A percentile compares a stretch with the other conserved stretches of the same genome.
Conservation (phyloP, 2,113 vertebrate species). For the Hipposideros armiger region DNA sequence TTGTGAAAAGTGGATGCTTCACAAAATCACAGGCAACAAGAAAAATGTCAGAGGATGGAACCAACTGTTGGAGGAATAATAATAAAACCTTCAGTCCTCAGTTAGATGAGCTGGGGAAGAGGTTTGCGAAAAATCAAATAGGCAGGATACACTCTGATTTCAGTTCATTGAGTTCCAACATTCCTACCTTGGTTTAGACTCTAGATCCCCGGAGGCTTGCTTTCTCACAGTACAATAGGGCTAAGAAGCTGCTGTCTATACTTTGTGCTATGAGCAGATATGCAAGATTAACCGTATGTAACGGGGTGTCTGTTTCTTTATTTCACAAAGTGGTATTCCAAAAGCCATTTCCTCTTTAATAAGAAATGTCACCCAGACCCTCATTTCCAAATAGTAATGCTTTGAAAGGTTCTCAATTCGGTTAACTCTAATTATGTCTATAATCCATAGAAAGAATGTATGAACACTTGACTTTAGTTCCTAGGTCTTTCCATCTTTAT, state of each 20-base stretch:
- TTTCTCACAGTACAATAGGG: background rate
- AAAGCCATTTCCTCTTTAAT: background rate
- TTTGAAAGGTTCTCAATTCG: background rate
- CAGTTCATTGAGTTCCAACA: background rate
- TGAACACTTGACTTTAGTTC: background rate
- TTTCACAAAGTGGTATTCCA: background rate
- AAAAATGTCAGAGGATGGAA: slow-evolving; percentile 81
- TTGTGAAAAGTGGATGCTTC: slow-evolving; percentile 80
- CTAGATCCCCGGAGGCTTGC: background rate
- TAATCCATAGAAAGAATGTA: background rate
- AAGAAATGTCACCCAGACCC: background rate
- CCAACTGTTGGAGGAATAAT: slow-evolving; percentile 69
- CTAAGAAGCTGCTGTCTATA: background rate
- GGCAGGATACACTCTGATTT: background rate
- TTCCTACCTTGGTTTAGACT: background rate
- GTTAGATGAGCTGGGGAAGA: background rate
- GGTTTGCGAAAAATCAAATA: background rate
- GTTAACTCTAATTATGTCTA: background rate
- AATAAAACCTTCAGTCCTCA: slow-evolving; percentile 11
- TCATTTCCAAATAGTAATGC: background rate
- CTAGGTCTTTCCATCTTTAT: background rate
- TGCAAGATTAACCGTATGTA: background rate
- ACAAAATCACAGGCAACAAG: slow-evolving; percentile 79
- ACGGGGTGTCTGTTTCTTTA: background rate
- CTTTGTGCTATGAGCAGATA: background rate